Conservation (phyloP, 2,113 vertebrate species). For the human region DNA sequence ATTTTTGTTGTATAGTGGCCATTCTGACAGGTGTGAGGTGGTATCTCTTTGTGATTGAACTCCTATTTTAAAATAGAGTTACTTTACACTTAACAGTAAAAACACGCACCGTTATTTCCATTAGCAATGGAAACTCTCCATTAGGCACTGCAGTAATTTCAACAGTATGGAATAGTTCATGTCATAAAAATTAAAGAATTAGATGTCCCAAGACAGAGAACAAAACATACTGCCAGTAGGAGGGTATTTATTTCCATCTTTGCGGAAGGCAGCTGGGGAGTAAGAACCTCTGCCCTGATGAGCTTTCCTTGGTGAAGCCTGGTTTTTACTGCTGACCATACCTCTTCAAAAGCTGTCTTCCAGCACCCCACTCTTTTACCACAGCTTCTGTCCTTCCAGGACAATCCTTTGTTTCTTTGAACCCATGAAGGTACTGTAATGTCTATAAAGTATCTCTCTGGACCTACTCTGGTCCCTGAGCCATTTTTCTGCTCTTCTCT, state of each 20-base stretch:
- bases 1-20: neutral
- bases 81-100: neutral
- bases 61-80: neutral
- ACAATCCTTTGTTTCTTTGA: neutral
- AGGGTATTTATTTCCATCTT: neutral
- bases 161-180: neutral
- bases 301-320: neutral
- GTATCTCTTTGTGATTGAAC: neutral
- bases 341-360: neutral
- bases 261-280: neutral
- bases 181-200: neutral
- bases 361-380: neutral
- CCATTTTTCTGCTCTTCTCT: neutral
- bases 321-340: neutral
- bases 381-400: neutral
- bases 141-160: neutral
- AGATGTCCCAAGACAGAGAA: neutral
- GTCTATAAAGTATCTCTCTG: neutral
- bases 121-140: neutral
- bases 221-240: neutral
- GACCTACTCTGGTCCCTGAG: neutral
- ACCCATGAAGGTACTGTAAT: neutral
- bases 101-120: neutral
- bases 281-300: neutral
- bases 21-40: neutral